Evolutionary conservation across 2,888 invertebrate species (phyloP).

Genomic region (Drosophila sordidula): DNA sequence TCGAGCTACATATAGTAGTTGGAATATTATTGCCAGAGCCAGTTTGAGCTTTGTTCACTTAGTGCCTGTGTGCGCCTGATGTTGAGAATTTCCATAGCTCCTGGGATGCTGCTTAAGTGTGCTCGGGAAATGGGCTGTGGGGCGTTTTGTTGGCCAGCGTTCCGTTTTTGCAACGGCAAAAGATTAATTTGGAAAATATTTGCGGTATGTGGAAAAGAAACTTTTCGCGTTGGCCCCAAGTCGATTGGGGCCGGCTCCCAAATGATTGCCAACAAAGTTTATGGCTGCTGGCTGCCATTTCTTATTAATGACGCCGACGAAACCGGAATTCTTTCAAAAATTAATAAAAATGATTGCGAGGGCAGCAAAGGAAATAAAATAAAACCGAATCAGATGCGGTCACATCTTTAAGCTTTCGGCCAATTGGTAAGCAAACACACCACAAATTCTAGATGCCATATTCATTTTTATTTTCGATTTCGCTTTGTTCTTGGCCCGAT

Average conservation of each 20-base stretch:
- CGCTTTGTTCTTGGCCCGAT: slow-evolving; percentile 27
- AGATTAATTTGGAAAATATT: slow-evolving; percentile 62
- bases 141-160: slow-evolving; percentile 12
- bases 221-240: slow-evolving; percentile 25
- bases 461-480: slow-evolving; percentile 31
- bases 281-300: slow-evolving; percentile 43
- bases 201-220: slow-evolving; percentile 54
- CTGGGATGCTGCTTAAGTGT: slow-evolving; percentile 23
- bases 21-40: slow-evolving; percentile 6
- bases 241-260: slow-evolving; percentile 27
- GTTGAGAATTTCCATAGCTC: slow-evolving; percentile 27
- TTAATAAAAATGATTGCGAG: slow-evolving; percentile 67
- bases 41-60: slow-evolving; percentile 23
- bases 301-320: slow-evolving; percentile 47
- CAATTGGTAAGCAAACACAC: slow-evolving; percentile 12
- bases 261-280: slow-evolving; percentile 46
- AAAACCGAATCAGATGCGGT: slow-evolving; percentile 29
- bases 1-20: not conserved
- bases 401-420: slow-evolving; percentile 36
- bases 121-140: not conserved
- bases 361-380: slow-evolving; percentile 34
- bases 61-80: not conserved
- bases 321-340: slow-evolving; percentile 62
- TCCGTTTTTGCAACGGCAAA: slow-evolving; percentile 23
- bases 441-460: slow-evolving; percentile 8